A percentile compares a stretch with the other conserved stretches of the same genome.
Conservation (phyloP, 1,140 invertebrate genomes). For the Brachionus sp. region DNA sequence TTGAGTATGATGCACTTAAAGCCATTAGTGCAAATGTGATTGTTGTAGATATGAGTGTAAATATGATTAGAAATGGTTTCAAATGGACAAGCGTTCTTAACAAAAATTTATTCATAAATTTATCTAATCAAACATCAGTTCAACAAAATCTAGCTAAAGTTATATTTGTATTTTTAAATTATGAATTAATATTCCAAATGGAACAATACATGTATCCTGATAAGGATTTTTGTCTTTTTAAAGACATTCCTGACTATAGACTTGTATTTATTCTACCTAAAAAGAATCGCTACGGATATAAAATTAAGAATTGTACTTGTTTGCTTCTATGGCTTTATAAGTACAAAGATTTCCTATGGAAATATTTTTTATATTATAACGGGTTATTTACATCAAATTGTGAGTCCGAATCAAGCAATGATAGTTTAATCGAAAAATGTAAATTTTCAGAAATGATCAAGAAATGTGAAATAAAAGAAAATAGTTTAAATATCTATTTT, state of each 20-base stretch:
- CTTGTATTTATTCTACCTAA: neutral
- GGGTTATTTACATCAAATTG: neutral
- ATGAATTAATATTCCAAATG: neutral
- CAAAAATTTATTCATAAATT: neutral
- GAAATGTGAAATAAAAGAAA: neutral
- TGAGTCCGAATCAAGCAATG: neutral
- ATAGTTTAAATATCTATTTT: neutral
- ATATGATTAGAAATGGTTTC: neutral
- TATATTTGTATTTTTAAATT: neutral
- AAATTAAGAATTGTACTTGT: neutral
- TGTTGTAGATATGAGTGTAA: neutral
- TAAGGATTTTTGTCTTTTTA: neutral
- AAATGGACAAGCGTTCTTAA: neutral
- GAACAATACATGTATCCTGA: neutral
- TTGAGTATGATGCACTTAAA: neutral
- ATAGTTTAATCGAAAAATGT: neutral
- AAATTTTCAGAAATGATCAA: neutral
- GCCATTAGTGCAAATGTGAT: neutral
- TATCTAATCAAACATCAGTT: neutral
- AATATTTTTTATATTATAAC: neutral
- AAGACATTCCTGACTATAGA: neutral
- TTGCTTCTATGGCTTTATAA: neutral
- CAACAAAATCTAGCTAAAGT: neutral
- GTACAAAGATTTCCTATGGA: neutral
- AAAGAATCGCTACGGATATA: neutral